Conservation (phyloP, 2,888 invertebrate genomes). For the Apodemia mormo region DNA sequence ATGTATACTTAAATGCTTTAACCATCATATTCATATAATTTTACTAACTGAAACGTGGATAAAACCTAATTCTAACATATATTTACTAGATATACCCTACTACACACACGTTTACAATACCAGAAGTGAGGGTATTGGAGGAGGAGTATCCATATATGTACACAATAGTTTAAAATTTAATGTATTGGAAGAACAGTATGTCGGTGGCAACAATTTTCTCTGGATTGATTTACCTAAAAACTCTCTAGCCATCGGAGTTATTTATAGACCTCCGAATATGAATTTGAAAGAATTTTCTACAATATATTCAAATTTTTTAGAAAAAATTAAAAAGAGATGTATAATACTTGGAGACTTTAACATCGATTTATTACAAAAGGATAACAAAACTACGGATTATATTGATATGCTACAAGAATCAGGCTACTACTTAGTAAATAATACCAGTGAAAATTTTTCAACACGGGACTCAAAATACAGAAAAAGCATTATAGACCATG, state of each 20-base stretch:
- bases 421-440: constrained; percentile 18
- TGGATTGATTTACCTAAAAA: not conserved
- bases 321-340: no score
- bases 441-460: constrained; percentile 30
- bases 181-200: not conserved
- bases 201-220: not conserved
- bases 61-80: constrained; percentile 28
- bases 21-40: constrained; percentile 25
- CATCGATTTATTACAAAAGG: no score
- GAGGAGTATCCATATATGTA: constrained; percentile 41
- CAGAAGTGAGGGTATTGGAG: constrained; percentile 33
- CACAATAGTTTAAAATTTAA: no score
- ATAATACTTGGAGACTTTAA: no score
- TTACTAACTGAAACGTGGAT: constrained; percentile 39
- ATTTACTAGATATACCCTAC: constrained; percentile 25
- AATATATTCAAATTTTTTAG: no score
- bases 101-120: constrained; percentile 39
- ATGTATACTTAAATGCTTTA: not conserved
- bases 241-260: not conserved
- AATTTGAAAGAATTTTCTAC: no score
- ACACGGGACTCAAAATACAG: constrained; percentile 29
- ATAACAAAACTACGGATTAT: no score
- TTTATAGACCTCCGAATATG: not conserved
- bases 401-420: no score
- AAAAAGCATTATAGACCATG: constrained; percentile 35